These are phyloP conservation scores for Nesogale talazaci DNA, from an alignment of 2,113 vertebrate species.

Conservation along the genomic window DNA sequence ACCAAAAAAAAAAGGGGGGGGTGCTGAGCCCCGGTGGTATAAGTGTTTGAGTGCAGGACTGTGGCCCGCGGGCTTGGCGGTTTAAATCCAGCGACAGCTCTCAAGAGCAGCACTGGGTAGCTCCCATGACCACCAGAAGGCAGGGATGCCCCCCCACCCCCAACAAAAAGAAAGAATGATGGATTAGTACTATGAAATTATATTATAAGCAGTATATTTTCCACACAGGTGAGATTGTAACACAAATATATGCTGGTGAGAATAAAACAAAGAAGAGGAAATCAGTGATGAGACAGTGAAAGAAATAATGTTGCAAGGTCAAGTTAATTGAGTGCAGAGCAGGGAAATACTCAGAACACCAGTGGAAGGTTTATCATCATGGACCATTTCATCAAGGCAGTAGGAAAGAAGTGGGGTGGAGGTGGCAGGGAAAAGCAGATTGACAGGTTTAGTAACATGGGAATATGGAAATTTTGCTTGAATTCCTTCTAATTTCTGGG, in stretches of 20 bases:
- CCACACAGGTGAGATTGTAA: not conserved
- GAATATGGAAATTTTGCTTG: not conserved
- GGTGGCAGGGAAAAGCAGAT: fast-evolving
- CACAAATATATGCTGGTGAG: not conserved
- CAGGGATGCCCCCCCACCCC: no score
- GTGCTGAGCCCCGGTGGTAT: no score
- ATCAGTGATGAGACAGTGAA: fast-evolving
- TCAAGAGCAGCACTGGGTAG: no score
- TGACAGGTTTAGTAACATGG: not conserved
- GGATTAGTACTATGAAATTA: not conserved
- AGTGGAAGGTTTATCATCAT: not conserved
- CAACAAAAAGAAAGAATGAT: no score
- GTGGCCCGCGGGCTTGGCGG: no score
- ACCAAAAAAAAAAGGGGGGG: no score
- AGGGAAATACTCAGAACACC: no score
- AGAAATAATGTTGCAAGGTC: not conserved
- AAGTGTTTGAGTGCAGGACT: no score
- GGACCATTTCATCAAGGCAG: fast-evolving
- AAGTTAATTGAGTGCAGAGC: not conserved
- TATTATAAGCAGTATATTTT: not conserved
- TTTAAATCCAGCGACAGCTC: no score
- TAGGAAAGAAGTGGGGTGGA: fast-evolving
- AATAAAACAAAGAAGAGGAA: not conserved
- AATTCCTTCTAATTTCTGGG: not conserved
- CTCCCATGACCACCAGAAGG: no score